phyloP scores from a whole-genome alignment of 1,140 invertebrate species.

The Pissodes strobi region DNA sequence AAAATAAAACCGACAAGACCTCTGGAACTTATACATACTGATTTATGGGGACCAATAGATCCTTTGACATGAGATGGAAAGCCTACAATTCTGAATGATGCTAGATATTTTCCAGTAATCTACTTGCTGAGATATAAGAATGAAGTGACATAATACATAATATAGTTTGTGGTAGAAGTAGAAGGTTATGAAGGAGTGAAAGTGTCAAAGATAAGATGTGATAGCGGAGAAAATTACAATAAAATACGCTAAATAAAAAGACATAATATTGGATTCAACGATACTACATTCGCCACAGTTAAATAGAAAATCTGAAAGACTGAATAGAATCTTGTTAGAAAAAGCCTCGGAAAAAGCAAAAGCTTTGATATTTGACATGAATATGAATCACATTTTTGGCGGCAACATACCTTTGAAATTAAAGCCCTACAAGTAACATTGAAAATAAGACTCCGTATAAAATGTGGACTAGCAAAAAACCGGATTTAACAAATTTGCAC shows the following conservation, averaged over 20 bases:
- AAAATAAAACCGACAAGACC: too few relatives aligned
- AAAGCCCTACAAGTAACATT: constrained; percentile 27
- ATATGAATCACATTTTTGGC: constrained; percentile 44
- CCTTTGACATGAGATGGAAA: too few relatives aligned
- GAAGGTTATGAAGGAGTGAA: constrained; percentile 9
- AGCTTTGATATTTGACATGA: constrained; percentile 46
- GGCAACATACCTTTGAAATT: constrained; percentile 46
- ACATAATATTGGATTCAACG: constrained; percentile 36
- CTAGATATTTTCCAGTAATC: too few relatives aligned
- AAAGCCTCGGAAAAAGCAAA: constrained; percentile 49
- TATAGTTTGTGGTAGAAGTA: constrained; percentile 8
- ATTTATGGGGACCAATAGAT: too few relatives aligned
- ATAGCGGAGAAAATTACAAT: constrained; percentile 38
- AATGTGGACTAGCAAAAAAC: background rate
- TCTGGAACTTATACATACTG: too few relatives aligned
- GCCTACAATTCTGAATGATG: too few relatives aligned
- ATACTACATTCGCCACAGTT: constrained; percentile 48
- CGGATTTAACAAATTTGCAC: too few relatives aligned
- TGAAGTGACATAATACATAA: constrained; percentile 12
- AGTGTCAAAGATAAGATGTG: constrained; percentile 18
- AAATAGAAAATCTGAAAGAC: constrained; percentile 55
- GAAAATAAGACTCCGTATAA: background rate
- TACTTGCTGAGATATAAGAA: constrained; percentile 47
- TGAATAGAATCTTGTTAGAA: constrained; percentile 52
- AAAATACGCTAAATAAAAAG: constrained; percentile 25